phyloP scores from a whole-genome alignment of 2,888 invertebrate species.

The Myopa testacea region DNA sequence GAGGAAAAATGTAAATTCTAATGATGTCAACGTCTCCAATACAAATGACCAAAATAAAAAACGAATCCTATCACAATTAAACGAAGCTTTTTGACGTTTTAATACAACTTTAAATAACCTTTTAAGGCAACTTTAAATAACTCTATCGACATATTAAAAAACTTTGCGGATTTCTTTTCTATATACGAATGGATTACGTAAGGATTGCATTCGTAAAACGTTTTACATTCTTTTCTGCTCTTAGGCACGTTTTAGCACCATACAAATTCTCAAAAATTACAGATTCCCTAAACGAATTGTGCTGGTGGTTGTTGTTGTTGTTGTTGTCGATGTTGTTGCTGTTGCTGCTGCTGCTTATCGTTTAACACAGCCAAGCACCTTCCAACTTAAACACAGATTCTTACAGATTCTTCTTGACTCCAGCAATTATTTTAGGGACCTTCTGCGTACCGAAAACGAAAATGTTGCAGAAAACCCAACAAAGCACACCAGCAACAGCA shows the following conservation, averaged over 20 bases:
- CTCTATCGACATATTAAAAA: too few species aligned
- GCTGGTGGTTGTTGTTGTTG: background rate
- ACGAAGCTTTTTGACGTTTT: too few species aligned
- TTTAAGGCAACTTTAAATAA: too few species aligned
- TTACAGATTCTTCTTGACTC: background rate
- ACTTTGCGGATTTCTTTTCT: too few species aligned
- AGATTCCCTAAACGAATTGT: conserved; percentile 2
- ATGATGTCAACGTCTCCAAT: too few species aligned
- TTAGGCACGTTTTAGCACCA: conserved; percentile 34
- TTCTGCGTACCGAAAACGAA: conserved; percentile 24
- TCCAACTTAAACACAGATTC: conserved; percentile 13
- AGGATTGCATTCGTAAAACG: conserved; percentile 26
- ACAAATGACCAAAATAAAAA: too few species aligned
- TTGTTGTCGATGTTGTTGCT: background rate
- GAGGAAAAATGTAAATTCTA: too few species aligned
- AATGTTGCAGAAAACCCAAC: conserved; percentile 17
- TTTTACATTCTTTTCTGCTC: conserved; percentile 34
- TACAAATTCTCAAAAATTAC: background rate
- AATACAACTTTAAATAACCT: too few species aligned
- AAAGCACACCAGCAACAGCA: conserved; percentile 21
- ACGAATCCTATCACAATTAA: too few species aligned
- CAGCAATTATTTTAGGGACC: conserved; percentile 39
- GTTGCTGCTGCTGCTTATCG: background rate
- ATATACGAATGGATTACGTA: background rate
- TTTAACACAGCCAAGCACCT: conserved; percentile 26